phyloP scores from a whole-genome alignment of 1,140 invertebrate species.

The Phymastichus coffea region DNA sequence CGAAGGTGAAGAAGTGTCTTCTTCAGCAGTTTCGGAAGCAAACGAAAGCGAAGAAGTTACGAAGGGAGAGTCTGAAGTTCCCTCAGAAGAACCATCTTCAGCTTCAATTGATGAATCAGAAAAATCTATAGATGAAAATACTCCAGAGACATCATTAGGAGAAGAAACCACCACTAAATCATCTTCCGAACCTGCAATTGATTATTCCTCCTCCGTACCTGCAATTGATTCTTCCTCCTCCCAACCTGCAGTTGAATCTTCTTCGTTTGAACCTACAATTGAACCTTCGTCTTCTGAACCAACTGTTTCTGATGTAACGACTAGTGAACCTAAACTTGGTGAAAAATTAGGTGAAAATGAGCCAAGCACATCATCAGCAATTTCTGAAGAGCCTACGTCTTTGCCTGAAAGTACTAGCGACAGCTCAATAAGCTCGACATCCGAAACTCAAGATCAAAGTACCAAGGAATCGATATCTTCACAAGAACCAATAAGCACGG shows the following conservation, averaged over 20 bases:
- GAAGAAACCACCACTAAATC: too few relatives aligned
- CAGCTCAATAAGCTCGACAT: background rate
- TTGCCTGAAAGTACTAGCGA: background rate
- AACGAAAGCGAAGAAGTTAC: background rate
- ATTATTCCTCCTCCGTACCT: too few relatives aligned
- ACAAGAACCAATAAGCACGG: constrained; percentile 15
- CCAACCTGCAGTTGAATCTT: too few relatives aligned
- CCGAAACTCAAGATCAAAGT: background rate
- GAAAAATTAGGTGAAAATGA: background rate
- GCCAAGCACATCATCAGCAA: background rate
- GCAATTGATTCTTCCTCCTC: too few relatives aligned
- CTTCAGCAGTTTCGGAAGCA: background rate
- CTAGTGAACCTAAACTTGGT: constrained; percentile 1
- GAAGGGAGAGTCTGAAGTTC: background rate
- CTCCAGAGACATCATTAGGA: background rate
- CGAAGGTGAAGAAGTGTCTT: background rate
- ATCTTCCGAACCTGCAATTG: too few relatives aligned
- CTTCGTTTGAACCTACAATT: too few relatives aligned
- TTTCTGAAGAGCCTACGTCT: background rate
- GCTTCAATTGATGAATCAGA: too few relatives aligned
- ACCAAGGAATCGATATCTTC: background rate
- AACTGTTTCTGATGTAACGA: background rate
- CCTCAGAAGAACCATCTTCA: background rate
- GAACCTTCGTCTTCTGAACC: background rate
- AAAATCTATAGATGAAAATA: too few relatives aligned